Percentiles rank a stretch among this genome's conserved stretches.
These are phyloP conservation scores for Synodontis membranacea DNA, from an alignment of 2,113 vertebrate genomes.

Conservation along the genomic window DNA sequence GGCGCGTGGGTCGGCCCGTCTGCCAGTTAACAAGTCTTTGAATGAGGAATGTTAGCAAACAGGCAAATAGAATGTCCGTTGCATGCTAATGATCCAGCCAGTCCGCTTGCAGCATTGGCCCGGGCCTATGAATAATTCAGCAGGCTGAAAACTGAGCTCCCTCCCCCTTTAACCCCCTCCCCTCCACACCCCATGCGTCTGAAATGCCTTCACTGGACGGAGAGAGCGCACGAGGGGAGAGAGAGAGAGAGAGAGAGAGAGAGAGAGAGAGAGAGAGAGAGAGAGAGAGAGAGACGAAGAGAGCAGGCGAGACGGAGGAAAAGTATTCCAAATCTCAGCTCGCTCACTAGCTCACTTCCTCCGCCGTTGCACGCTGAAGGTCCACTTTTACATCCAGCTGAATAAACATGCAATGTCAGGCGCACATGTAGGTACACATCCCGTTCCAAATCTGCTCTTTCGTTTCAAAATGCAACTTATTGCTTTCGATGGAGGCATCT, in stretches of 20 bases:
- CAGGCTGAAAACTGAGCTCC: conserved; percentile 68
- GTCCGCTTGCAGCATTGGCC: conserved; percentile 79
- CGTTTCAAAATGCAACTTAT: conserved; percentile 60
- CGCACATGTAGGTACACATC: conserved; percentile 8
- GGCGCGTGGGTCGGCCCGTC: conserved; percentile 84
- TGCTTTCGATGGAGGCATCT: conserved; percentile 66
- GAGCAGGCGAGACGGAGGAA: conserved; percentile 30
- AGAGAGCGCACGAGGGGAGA: conserved; percentile 59
- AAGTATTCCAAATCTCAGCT: conserved; percentile 61
- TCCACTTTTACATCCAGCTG: conserved; percentile 50
- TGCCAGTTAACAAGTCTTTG: conserved; percentile 91
- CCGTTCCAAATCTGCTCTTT: conserved; percentile 57
- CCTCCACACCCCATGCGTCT: conserved; percentile 58
- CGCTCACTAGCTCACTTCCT: conserved; percentile 52
- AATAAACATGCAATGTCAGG: conserved; percentile 37
- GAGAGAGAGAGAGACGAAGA: conserved; percentile 54
- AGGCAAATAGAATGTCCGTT: conserved; percentile 86
- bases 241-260: conserved; percentile 30
- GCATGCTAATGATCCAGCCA: conserved; percentile 85
- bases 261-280: conserved; percentile 36
- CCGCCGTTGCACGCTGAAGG: conserved; percentile 22
- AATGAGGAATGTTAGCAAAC: conserved; percentile 95
- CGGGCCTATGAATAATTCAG: conserved; percentile 90
- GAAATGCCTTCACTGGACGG: conserved; percentile 77
- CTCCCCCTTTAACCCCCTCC: conserved; percentile 54